These are phyloP conservation scores for Palythoa caribaeorum DNA, from an alignment of 92 coral and sea anemone species.

Conservation along the genomic window DNA sequence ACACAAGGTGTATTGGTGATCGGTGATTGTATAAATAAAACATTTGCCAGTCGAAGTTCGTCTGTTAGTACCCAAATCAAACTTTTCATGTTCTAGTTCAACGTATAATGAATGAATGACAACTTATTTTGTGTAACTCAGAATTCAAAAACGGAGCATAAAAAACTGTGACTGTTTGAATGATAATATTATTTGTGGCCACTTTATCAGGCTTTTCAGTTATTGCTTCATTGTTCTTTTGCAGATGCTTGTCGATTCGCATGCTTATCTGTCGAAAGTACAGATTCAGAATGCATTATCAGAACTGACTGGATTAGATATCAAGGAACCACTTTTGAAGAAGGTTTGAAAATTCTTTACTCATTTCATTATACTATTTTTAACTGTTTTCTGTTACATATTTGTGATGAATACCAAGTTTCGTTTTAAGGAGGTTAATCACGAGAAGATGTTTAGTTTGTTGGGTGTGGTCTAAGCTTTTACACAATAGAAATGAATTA, in stretches of 20 bases:
- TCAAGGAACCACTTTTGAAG: constrained; percentile 46
- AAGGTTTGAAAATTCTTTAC: constrained; percentile 52
- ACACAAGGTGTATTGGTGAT: too few relatives aligned
- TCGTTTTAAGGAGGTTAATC: not conserved
- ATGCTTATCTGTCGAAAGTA: constrained; percentile 38
- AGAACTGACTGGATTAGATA: constrained; percentile 76
- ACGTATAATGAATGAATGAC: too few relatives aligned
- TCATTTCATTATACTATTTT: not conserved
- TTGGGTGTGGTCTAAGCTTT: not conserved
- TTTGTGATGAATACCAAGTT: not conserved
- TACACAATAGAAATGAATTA: too few relatives aligned
- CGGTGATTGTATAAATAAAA: too few relatives aligned
- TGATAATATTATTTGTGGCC: not conserved
- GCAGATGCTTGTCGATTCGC: constrained; percentile 78
- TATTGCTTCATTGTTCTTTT: not conserved
- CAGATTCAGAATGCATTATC: constrained; percentile 73
- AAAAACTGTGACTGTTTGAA: not conserved
- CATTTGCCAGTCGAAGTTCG: too few relatives aligned
- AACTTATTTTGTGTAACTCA: too few relatives aligned
- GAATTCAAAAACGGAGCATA: too few relatives aligned
- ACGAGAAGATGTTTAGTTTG: not conserved
- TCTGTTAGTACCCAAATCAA: too few relatives aligned
- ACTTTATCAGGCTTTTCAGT: not conserved
- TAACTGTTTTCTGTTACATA: not conserved
- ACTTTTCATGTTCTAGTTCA: too few relatives aligned